These are phyloP conservation scores for Minunthozetes semirufus DNA, from an alignment of 2,888 invertebrate species.

Conservation along the genomic window DNA sequence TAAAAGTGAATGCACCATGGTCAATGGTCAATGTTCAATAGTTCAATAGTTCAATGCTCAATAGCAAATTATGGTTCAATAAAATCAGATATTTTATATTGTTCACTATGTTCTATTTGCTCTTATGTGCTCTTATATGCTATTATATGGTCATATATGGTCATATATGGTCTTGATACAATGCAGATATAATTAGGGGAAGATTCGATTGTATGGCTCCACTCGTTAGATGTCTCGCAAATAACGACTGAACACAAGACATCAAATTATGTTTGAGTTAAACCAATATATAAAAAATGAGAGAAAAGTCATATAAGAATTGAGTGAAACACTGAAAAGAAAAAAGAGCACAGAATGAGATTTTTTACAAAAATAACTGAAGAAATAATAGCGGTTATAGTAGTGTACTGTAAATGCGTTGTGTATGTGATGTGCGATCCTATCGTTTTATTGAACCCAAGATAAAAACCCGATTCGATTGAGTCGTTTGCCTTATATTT, in stretches of 20 bases:
- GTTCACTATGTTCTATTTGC: too few relatives aligned
- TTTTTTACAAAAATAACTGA: conserved; percentile 14
- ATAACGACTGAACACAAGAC: not conserved
- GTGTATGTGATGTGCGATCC: conserved; percentile 4
- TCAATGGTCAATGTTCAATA: not conserved
- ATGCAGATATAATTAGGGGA: not conserved
- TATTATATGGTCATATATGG: too few relatives aligned
- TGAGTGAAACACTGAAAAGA: not conserved
- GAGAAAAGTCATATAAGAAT: not conserved
- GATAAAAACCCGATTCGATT: not conserved
- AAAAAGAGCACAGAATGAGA: not conserved
- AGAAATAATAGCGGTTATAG: conserved; percentile 1
- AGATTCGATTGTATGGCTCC: not conserved
- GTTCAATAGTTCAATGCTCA: too few relatives aligned
- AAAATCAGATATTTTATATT: too few relatives aligned
- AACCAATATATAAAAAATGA: not conserved
- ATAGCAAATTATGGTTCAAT: too few relatives aligned
- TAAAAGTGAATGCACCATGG: too few relatives aligned
- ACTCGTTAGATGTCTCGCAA: conserved; percentile 14
- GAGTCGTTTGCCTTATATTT: not conserved
- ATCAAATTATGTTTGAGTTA: not conserved
- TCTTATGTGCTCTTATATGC: too few relatives aligned
- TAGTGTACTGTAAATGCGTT: conserved; percentile 3
- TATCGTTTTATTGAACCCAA: conserved; percentile 24
- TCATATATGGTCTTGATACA: not conserved